Conservation (phyloP, 2,113 vertebrate genomes). For the Cyprinus carpio region DNA sequence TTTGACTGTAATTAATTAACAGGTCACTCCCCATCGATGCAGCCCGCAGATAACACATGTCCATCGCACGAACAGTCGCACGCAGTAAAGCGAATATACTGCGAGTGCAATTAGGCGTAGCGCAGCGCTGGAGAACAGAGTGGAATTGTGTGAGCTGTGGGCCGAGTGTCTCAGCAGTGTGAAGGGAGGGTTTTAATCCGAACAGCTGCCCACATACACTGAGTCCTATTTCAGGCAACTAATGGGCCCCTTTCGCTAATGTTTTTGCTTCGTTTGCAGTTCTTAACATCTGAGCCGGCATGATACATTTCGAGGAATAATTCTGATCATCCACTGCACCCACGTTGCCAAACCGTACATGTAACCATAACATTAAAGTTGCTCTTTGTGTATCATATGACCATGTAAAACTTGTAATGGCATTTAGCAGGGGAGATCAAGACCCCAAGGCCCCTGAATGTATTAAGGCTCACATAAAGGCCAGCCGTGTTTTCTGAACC, state of each 20-base stretch:
- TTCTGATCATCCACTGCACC: constrained; percentile 6
- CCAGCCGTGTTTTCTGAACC: constrained; percentile 23
- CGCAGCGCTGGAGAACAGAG: constrained; percentile 67
- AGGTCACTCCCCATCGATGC: constrained; percentile 57
- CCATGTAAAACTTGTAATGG: constrained; percentile 32
- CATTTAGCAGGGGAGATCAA: constrained; percentile 28
- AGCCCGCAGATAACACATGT: constrained; percentile 25
- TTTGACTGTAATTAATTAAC: constrained; percentile 64
- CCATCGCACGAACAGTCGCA: constrained; percentile 29
- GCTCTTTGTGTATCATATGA: constrained; percentile 37
- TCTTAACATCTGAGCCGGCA: constrained; percentile 13
- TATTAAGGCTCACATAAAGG: constrained; percentile 33
- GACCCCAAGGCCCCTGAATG: constrained; percentile 8
- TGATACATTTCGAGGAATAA: constrained; percentile 17
- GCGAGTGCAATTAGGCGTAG: constrained; percentile 63
- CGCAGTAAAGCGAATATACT: constrained; percentile 29
- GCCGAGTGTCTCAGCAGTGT: constrained; percentile 6
- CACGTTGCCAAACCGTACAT: constrained; percentile 24
- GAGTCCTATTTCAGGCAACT: constrained; percentile 46
- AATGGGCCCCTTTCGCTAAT: constrained; percentile 38
- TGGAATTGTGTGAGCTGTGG: constrained; percentile 56
- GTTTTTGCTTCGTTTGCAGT: constrained; percentile 35
- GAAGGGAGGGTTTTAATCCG: constrained; percentile 32
- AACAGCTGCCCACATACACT: constrained; percentile 21
- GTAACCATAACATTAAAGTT: constrained; percentile 27